phyloP scores from a whole-genome alignment of 2,888 invertebrate species.

The Lepidocyrtoides sp. region DNA sequence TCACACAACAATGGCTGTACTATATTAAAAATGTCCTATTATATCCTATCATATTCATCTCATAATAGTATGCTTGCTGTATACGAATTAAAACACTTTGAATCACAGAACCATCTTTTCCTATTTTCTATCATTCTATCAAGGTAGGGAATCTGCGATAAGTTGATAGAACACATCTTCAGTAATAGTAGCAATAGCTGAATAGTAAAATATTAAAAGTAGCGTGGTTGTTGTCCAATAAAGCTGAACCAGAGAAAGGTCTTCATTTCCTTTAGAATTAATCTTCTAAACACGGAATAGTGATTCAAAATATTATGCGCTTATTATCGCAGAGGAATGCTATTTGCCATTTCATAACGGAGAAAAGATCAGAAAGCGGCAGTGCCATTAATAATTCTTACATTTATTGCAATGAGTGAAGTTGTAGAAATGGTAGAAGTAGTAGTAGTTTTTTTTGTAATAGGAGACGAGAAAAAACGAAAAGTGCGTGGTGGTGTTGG shows the following conservation, averaged over 20 bases:
- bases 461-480: not conserved
- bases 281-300: slow-evolving; percentile 61
- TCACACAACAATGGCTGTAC: no score
- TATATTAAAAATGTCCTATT: no score
- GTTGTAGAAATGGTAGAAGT: no score
- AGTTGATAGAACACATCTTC: no score
- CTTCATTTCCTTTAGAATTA: not conserved
- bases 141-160: not conserved
- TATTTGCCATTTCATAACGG: not conserved
- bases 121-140: not conserved
- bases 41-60: not conserved
- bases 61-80: not conserved
- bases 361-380: not conserved
- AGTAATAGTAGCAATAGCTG: no score
- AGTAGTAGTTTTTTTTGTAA: not conserved
- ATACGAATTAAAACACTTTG: slow-evolving; percentile 18
- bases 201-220: no score
- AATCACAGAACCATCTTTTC: not conserved
- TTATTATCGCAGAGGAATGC: not conserved
- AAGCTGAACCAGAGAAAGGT: slow-evolving; percentile 28
- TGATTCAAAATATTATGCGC: slow-evolving; percentile 8
- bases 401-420: no score
- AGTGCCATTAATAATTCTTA: not conserved
- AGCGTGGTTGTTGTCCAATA: slow-evolving; percentile 29
- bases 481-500: not conserved